A percentile compares a stretch with the other conserved stretches of the same genome.
These are phyloP conservation scores for Forbesichthys papilliferus DNA, from an alignment of 2,113 vertebrate genomes.

Conservation along the genomic window DNA sequence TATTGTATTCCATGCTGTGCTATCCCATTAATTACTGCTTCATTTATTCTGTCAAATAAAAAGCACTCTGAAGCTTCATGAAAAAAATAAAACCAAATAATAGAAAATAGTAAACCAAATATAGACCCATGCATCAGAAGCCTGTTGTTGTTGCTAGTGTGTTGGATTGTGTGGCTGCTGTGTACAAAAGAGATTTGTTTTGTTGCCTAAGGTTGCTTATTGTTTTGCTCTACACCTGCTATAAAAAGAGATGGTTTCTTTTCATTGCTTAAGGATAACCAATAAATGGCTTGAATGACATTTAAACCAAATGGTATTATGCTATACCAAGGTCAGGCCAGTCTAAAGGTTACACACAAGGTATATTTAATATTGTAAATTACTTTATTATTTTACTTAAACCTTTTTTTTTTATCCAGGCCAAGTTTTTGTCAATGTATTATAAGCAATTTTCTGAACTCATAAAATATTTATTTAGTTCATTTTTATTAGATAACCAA, in stretches of 20 bases:
- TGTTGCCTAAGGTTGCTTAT: slow-evolving; percentile 10
- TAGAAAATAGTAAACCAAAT: background rate
- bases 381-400: too few relatives aligned
- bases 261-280: slow-evolving; percentile 27
- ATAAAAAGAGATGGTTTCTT: slow-evolving; percentile 19
- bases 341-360: too few relatives aligned
- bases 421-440: too few relatives aligned
- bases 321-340: background rate
- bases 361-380: too few relatives aligned
- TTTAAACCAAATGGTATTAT: slow-evolving; percentile 10
- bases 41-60: too few relatives aligned
- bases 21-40: too few relatives aligned
- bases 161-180: slow-evolving; percentile 3
- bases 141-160: background rate
- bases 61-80: too few relatives aligned
- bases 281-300: slow-evolving; percentile 26
- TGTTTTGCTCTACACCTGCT: slow-evolving; percentile 13
- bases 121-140: background rate
- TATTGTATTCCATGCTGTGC: too few relatives aligned
- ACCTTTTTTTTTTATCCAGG: too few relatives aligned
- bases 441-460: too few relatives aligned
- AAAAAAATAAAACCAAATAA: background rate
- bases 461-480: too few relatives aligned
- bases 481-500: too few relatives aligned
- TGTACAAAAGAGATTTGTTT: background rate